Conservation (phyloP, 2,888 invertebrate species). For the Perdita meconis region DNA sequence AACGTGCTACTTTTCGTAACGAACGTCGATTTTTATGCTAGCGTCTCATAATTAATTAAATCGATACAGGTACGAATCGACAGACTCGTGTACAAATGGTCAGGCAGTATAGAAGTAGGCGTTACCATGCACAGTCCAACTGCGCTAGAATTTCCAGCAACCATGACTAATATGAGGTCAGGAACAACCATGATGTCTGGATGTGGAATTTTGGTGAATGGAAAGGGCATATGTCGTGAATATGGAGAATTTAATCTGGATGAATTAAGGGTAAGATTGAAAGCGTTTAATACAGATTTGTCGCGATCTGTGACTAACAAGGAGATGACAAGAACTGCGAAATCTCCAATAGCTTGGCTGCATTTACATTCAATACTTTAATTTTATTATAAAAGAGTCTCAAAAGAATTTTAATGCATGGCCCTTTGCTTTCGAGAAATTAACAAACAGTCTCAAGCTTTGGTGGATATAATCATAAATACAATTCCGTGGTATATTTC, state of each 20-base stretch:
- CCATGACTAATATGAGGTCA: conserved; percentile 97
- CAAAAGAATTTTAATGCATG: too few species aligned
- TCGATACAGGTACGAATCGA: conserved; percentile 92
- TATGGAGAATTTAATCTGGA: conserved; percentile 97
- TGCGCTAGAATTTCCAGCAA: conserved; percentile 95
- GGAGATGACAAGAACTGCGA: too few species aligned
- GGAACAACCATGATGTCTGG: conserved; percentile 98
- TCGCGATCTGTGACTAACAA: too few species aligned
- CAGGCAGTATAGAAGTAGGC: conserved; percentile 96
- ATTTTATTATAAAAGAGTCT: too few species aligned
- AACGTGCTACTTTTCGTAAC: too few species aligned
- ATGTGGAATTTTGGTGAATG: conserved; percentile 97
- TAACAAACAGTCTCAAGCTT: too few species aligned
- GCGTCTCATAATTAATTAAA: not conserved
- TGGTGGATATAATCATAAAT: too few species aligned
- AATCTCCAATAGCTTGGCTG: too few species aligned
- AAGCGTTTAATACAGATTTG: not conserved
- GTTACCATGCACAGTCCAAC: conserved; percentile 97
- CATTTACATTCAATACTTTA: too few species aligned
- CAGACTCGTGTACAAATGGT: conserved; percentile 97
- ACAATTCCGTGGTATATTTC: too few species aligned
- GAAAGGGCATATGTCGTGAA: conserved; percentile 96
- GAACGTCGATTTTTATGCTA: not conserved
- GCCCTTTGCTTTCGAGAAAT: too few species aligned
- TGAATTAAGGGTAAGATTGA: conserved; percentile 89